A percentile compares a stretch with the other conserved stretches of the same genome.
These are phyloP conservation scores for Champsocephalus esox DNA, from an alignment of 2,797 vertebrate species.

Conservation along the genomic window DNA sequence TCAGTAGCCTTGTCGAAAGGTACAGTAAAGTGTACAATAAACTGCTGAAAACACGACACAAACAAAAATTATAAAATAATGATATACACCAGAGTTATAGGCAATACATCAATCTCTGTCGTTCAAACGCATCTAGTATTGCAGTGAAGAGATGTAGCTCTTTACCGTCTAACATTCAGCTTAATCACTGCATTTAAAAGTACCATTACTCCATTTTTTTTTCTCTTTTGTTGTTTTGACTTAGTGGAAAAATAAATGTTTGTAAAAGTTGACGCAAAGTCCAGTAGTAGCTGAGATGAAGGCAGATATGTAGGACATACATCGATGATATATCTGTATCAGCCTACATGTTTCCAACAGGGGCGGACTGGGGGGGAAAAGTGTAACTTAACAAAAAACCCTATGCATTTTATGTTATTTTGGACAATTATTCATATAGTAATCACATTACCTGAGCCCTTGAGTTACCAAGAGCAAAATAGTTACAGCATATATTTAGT, in stretches of 20 bases:
- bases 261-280: not conserved
- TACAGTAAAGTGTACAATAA: constrained; percentile 57
- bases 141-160: not conserved
- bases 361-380: too few species aligned
- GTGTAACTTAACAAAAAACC: too few species aligned
- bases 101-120: not conserved
- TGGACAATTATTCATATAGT: too few species aligned
- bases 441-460: too few species aligned
- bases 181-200: not conserved
- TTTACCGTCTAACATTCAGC: not conserved
- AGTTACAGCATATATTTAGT: too few species aligned
- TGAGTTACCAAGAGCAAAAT: too few species aligned
- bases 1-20: constrained; percentile 90
- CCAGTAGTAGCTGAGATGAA: not conserved
- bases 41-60: not conserved
- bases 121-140: not conserved
- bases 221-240: not conserved
- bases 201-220: not conserved
- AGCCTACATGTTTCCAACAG: too few species aligned
- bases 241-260: not conserved
- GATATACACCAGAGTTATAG: not conserved
- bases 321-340: too few species aligned
- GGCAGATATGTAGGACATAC: not conserved
- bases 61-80: not conserved
- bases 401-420: too few species aligned